These are phyloP conservation scores for Lycophotia porphyrea DNA, from an alignment of 2,888 invertebrate genomes.

Conservation along the genomic window DNA sequence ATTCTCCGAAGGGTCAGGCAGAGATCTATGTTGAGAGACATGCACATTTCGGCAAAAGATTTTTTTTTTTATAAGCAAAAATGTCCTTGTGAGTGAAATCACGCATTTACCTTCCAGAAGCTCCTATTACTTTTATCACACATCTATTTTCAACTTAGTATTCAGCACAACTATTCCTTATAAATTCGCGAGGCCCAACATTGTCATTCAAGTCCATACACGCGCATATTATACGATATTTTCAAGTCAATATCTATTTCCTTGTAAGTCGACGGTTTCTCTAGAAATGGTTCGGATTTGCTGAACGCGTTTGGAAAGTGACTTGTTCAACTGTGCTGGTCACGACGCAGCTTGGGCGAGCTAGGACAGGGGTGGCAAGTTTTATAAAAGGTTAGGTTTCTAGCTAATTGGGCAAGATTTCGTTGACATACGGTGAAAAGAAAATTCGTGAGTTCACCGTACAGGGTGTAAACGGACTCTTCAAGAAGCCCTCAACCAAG, in stretches of 20 bases:
- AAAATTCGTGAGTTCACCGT: too few species aligned
- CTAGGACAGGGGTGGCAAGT: slow-evolving; percentile 47
- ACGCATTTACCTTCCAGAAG: background rate
- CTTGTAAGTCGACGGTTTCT: slow-evolving; percentile 68
- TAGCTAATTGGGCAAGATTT: background rate
- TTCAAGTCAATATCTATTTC: slow-evolving; percentile 67
- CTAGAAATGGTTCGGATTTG: slow-evolving; percentile 81
- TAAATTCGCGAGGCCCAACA: slow-evolving; percentile 21
- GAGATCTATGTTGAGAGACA: background rate
- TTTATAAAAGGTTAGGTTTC: background rate
- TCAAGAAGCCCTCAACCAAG: too few species aligned
- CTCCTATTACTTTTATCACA: slow-evolving; percentile 12
- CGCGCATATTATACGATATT: slow-evolving; percentile 48
- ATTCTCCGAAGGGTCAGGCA: background rate
- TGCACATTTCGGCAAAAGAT: background rate
- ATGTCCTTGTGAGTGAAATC: background rate
- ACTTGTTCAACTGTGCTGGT: slow-evolving; percentile 75
- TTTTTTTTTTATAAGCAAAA: background rate
- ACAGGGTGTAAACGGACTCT: too few species aligned
- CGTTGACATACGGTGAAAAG: too few species aligned
- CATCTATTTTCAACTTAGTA: slow-evolving; percentile 14
- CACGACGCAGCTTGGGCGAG: slow-evolving; percentile 64
- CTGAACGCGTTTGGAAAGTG: slow-evolving; percentile 86
- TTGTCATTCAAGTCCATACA: slow-evolving; percentile 42
- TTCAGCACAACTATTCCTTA: slow-evolving; percentile 16